These are phyloP conservation scores for Brevimyrus niger DNA, from an alignment of 2,113 vertebrate species.

Conservation along the genomic window DNA sequence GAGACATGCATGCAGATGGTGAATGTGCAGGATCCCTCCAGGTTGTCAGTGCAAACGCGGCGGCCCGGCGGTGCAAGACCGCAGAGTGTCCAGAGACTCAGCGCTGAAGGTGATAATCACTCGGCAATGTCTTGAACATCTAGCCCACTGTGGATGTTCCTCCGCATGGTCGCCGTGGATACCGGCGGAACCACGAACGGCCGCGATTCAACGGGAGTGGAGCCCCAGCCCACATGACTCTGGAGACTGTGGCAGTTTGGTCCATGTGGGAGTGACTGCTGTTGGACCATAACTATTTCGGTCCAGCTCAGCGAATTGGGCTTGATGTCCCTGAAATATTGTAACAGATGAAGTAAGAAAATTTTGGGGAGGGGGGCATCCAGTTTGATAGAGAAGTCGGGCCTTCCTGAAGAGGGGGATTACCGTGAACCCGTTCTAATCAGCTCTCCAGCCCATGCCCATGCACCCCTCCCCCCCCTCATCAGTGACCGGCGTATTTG, in stretches of 20 bases:
- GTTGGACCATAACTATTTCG: not conserved
- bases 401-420: not conserved
- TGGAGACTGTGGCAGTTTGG: not conserved
- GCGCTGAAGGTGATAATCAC: too few species aligned
- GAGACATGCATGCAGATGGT: not conserved
- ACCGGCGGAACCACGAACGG: not conserved
- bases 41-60: not conserved
- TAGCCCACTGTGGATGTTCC: not conserved
- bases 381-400: not conserved
- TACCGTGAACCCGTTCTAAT: not conserved
- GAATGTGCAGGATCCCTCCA: not conserved
- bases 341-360: not conserved
- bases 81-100: not conserved
- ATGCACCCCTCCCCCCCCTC: too few species aligned
- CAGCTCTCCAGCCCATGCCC: not conserved
- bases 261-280: not conserved
- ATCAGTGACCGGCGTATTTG: not conserved
- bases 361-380: not conserved
- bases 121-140: not conserved
- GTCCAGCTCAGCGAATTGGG: not conserved
- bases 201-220: not conserved
- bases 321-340: not conserved
- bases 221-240: not conserved
- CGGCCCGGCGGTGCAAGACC: not conserved
- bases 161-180: not conserved